phyloP scores from a whole-genome alignment of 2,888 invertebrate species.

The Amitus sp. region DNA sequence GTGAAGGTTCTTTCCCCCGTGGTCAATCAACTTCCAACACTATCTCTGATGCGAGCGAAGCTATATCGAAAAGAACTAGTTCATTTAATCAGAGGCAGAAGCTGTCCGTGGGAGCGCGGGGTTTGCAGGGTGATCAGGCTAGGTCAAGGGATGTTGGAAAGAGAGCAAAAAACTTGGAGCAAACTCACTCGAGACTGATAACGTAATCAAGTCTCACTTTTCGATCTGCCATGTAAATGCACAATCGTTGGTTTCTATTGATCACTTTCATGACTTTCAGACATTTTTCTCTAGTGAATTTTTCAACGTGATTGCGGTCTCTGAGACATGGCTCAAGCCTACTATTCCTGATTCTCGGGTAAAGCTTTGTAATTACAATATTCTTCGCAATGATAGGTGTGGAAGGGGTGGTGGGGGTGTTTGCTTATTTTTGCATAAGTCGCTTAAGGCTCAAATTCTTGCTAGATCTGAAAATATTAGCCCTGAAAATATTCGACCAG shows the following conservation, averaged over 20 bases:
- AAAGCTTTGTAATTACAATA: not conserved
- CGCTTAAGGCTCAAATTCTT: not conserved
- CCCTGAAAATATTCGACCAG: not conserved
- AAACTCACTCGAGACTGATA: too few relatives aligned
- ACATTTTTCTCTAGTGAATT: not conserved
- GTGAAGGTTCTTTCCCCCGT: too few relatives aligned
- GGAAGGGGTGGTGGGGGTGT: not conserved
- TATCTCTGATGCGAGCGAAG: too few relatives aligned
- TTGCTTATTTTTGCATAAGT: not conserved
- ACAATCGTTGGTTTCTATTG: not conserved
- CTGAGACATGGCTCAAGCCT: slow-evolving; percentile 13
- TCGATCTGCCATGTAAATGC: slow-evolving; percentile 6
- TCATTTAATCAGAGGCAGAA: too few relatives aligned
- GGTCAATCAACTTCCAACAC: too few relatives aligned
- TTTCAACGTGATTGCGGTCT: slow-evolving; percentile 2
- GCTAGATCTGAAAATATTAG: too few relatives aligned
- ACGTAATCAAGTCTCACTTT: too few relatives aligned
- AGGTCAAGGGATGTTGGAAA: too few relatives aligned
- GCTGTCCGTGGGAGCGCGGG: too few relatives aligned
- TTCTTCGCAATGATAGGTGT: not conserved
- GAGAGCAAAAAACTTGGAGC: too few relatives aligned
- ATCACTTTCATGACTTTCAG: not conserved
- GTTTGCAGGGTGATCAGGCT: too few relatives aligned
- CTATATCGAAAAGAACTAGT: too few relatives aligned
- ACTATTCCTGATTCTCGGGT: not conserved